Conservation (phyloP, 2,888 invertebrate species). For the Drosophila mimetica region DNA sequence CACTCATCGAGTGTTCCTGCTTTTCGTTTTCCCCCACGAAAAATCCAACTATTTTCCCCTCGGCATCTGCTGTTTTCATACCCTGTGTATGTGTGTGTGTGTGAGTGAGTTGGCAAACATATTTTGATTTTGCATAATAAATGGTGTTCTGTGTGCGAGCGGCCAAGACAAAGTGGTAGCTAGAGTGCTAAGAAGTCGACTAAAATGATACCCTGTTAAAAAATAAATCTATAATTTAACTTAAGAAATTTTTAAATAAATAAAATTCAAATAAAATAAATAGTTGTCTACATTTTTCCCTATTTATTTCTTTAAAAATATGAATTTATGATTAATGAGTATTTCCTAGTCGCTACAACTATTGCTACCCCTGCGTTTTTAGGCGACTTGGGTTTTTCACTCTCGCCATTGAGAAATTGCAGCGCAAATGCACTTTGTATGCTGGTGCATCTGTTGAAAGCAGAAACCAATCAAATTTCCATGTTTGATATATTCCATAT, state of each 20-base stretch:
- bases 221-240: too few relatives aligned
- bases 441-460: constrained; percentile 13
- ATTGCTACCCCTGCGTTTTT: neutral
- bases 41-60: neutral
- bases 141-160: constrained; percentile 40
- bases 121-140: constrained; percentile 66
- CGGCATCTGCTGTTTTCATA: neutral
- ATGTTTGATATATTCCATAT: constrained; percentile 42
- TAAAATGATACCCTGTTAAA: neutral
- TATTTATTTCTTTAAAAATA: too few relatives aligned
- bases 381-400: neutral
- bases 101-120: constrained; percentile 23
- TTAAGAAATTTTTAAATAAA: too few relatives aligned
- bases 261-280: too few relatives aligned
- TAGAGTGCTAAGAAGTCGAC: neutral
- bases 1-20: neutral
- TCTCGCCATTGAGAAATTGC: constrained; percentile 1
- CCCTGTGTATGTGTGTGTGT: neutral
- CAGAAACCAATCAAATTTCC: constrained; percentile 54
- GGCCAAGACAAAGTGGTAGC: constrained; percentile 6
- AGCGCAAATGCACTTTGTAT: constrained; percentile 13
- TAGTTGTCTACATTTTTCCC: too few relatives aligned
- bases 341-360: neutral
- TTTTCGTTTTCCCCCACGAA: constrained; percentile 4
- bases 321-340: too few relatives aligned